These are phyloP conservation scores for Eilema depressum DNA, from an alignment of 2,888 invertebrate species.

Conservation along the genomic window DNA sequence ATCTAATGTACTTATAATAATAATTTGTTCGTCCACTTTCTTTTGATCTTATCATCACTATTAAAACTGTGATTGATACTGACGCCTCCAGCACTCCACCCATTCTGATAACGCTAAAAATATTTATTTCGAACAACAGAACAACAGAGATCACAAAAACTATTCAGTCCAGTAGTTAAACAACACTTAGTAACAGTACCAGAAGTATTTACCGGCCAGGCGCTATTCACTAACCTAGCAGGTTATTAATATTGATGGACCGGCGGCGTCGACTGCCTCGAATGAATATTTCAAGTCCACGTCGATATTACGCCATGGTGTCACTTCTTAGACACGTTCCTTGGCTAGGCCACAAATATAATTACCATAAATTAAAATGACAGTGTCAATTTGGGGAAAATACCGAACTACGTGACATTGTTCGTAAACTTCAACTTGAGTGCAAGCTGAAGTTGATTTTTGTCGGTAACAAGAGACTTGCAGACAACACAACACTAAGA, in stretches of 20 bases:
- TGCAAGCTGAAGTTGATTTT: too few relatives aligned
- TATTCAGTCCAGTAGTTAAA: conserved; percentile 23
- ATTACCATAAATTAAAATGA: conserved; percentile 9
- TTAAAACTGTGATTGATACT: conserved; percentile 26
- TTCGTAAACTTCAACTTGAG: neutral
- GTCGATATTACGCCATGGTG: conserved; percentile 61
- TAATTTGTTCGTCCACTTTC: conserved; percentile 40
- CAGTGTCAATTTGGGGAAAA: conserved; percentile 31
- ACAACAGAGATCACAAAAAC: conserved; percentile 6
- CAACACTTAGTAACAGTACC: conserved; percentile 54
- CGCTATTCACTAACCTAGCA: conserved; percentile 62
- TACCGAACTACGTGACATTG: neutral
- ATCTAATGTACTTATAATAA: conserved; percentile 3
- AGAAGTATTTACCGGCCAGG: conserved; percentile 59
- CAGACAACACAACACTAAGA: too few relatives aligned
- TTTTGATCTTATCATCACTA: conserved; percentile 44
- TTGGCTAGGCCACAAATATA: conserved; percentile 42
- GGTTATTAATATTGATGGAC: conserved; percentile 76
- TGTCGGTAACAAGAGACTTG: too few relatives aligned
- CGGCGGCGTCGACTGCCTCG: conserved; percentile 61
- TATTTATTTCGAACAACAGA: neutral
- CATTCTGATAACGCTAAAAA: neutral
- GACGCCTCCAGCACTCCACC: conserved; percentile 28
- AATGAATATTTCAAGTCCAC: conserved; percentile 74
- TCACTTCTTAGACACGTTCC: conserved; percentile 60